These are phyloP conservation scores for Synchiropus splendidus DNA, from an alignment of 2,113 vertebrate genomes.

Conservation along the genomic window DNA sequence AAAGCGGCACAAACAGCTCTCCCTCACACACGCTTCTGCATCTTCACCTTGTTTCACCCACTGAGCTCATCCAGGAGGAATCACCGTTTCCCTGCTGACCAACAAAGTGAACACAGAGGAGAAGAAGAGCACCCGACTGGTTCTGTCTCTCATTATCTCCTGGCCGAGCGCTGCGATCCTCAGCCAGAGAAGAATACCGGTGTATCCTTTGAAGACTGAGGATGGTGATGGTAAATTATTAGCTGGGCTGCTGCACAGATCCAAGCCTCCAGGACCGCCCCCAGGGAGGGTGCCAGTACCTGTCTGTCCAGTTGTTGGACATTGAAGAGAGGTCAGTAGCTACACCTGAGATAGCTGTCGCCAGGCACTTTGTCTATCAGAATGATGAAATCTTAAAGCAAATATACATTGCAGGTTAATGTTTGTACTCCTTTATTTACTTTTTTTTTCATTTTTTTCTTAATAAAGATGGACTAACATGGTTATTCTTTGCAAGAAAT, in stretches of 20 bases:
- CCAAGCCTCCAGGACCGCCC: constrained; percentile 30
- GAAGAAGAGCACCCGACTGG: constrained; percentile 27
- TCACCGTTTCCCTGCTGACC: constrained; percentile 31
- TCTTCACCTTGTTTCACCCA: constrained; percentile 16
- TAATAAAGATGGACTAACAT: no score
- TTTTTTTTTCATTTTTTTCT: no score
- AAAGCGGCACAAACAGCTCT: background rate
- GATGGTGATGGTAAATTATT: constrained; percentile 22
- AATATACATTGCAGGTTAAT: no score
- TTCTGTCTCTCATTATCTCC: constrained; percentile 57
- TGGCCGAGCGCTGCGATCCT: constrained; percentile 32
- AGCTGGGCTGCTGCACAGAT: constrained; percentile 32
- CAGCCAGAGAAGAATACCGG: constrained; percentile 56
- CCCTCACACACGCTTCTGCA: constrained; percentile 1
- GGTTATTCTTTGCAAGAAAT: no score
- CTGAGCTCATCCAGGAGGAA: constrained; percentile 27
- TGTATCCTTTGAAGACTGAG: constrained; percentile 45
- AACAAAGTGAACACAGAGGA: constrained; percentile 2
- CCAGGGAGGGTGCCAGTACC: constrained; percentile 27
- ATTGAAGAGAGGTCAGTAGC: background rate
- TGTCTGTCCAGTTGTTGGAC: constrained; percentile 27
- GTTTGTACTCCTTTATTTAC: no score
- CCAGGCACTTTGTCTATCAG: no score
- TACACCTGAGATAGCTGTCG: no score
- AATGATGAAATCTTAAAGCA: no score